A percentile compares a stretch with the other conserved stretches of the same genome.
Evolutionary conservation across 92 coral and sea anemone genomes (phyloP).

Genomic region (Blastomussa wellsi): DNA sequence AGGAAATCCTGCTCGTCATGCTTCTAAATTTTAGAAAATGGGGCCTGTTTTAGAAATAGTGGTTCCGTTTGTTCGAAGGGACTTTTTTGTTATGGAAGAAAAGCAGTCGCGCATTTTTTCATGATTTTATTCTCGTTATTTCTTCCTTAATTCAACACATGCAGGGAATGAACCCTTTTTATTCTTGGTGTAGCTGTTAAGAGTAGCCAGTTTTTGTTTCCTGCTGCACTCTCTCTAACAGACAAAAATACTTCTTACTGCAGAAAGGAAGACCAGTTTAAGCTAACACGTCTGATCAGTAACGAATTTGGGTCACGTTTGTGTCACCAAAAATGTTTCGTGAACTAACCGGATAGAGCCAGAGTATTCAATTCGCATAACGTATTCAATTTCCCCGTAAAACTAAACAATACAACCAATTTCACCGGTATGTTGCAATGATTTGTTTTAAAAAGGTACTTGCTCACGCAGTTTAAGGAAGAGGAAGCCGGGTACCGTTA

Average conservation of each 20-base stretch:
- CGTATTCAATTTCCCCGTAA: not conserved
- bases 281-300: not conserved
- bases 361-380: not conserved
- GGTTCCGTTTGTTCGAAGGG: slow-evolving; percentile 8
- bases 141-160: not conserved
- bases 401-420: not conserved
- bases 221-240: not conserved
- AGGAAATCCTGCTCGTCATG: slow-evolving; percentile 38
- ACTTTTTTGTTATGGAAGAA: not conserved
- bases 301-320: not conserved
- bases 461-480: not conserved
- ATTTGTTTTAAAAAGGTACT: not conserved
- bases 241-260: slow-evolving; percentile 1
- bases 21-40: slow-evolving; percentile 9
- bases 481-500: not conserved
- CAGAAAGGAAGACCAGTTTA: not conserved
- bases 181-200: not conserved
- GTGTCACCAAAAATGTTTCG: not conserved
- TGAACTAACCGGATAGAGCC: not conserved
- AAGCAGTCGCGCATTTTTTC: not conserved
- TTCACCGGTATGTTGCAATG: not conserved
- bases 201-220: not conserved
- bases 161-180: not conserved
- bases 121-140: not conserved
- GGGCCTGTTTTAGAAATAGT: not conserved